These are phyloP conservation scores for Hemibagrus wyckioides DNA, from an alignment of 2,113 vertebrate species.

Conservation along the genomic window DNA sequence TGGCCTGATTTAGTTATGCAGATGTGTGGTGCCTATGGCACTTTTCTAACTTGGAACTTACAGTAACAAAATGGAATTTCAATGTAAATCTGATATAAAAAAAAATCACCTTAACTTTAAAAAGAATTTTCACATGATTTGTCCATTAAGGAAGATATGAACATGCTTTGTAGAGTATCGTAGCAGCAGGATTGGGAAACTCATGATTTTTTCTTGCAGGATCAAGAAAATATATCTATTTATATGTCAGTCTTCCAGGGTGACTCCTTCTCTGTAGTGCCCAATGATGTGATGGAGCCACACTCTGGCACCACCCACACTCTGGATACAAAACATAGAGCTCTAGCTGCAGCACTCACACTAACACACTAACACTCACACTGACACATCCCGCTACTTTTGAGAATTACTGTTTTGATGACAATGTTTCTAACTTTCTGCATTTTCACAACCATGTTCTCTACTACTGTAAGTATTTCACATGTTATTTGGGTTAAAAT, in stretches of 20 bases:
- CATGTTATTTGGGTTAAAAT: background rate
- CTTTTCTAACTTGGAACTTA: no score
- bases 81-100: no score
- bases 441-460: background rate
- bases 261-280: background rate
- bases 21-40: no score
- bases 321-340: background rate
- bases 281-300: background rate
- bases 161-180: no score
- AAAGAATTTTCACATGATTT: background rate
- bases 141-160: no score
- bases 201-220: no score
- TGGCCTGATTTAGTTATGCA: no score
- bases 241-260: background rate
- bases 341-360: background rate
- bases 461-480: background rate
- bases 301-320: background rate
- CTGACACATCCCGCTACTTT: background rate
- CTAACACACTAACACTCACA: background rate
- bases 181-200: background rate
- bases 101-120: no score
- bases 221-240: no score
- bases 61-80: no score
- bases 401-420: background rate
- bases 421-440: background rate